These are phyloP conservation scores for Lamellibrachia satsuma DNA, from an alignment of 2,888 invertebrate species.

Conservation along the genomic window DNA sequence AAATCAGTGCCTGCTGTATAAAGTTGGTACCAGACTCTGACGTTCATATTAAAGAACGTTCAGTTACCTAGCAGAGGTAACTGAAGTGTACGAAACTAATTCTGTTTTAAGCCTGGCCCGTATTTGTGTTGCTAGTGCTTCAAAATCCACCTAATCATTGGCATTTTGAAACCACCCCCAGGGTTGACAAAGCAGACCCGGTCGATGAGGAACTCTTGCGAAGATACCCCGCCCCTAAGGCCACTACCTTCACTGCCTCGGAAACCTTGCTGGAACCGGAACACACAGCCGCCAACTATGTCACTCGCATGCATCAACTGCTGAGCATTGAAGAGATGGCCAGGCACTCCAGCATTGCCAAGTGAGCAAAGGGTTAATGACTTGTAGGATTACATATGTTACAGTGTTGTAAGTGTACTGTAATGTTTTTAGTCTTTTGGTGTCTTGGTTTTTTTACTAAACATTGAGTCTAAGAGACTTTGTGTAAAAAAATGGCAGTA, in stretches of 20 bases:
- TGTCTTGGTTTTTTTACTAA: too few relatives aligned
- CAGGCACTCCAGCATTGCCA: conserved; percentile 74
- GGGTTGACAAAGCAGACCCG: conserved; percentile 35
- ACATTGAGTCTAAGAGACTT: too few relatives aligned
- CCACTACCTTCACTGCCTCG: conserved; percentile 75
- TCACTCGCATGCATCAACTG: conserved; percentile 79
- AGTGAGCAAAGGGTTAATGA: conserved; percentile 45
- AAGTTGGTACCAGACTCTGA: not conserved
- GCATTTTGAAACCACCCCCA: not conserved
- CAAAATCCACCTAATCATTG: not conserved
- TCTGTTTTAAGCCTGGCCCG: too few relatives aligned
- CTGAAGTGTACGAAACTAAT: not conserved
- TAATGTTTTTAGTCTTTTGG: too few relatives aligned
- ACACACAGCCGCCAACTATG: conserved; percentile 75
- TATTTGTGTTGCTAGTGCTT: not conserved
- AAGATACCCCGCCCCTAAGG: conserved; percentile 58
- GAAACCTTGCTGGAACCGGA: conserved; percentile 73
- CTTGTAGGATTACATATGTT: not conserved
- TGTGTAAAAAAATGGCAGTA: too few relatives aligned
- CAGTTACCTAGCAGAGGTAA: not conserved
- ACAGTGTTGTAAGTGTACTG: not conserved
- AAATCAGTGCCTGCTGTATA: not conserved
- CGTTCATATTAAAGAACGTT: not conserved
- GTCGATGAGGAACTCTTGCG: conserved; percentile 47
- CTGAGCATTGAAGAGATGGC: conserved; percentile 82